These are phyloP conservation scores for Knipowitschia caucasica DNA, from an alignment of 2,797 vertebrate genomes.

Conservation along the genomic window DNA sequence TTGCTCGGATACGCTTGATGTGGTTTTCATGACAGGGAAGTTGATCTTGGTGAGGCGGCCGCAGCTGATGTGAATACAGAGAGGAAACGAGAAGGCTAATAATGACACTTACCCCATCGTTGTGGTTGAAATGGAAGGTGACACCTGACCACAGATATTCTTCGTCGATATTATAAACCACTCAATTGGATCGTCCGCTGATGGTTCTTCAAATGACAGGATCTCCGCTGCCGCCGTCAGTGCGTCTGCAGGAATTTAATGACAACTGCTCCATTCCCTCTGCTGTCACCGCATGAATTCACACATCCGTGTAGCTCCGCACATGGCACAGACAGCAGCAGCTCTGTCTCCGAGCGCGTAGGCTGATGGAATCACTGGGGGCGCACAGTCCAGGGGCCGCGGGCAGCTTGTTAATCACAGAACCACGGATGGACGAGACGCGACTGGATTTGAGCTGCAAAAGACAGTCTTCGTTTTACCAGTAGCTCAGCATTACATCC, in stretches of 20 bases:
- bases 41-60: slow-evolving; percentile 37
- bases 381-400: slow-evolving; percentile 33
- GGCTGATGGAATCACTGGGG: slow-evolving; percentile 33
- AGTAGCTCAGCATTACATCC: slow-evolving; percentile 57
- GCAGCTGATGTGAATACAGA: slow-evolving; percentile 39
- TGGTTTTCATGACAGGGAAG: slow-evolving; percentile 44
- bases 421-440: slow-evolving; percentile 61
- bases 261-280: slow-evolving; percentile 63
- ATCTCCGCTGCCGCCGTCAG: slow-evolving; percentile 50
- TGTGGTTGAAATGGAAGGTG: slow-evolving; percentile 53
- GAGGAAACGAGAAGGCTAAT: slow-evolving; percentile 26
- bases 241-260: slow-evolving; percentile 67
- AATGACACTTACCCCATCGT: slow-evolving; percentile 73
- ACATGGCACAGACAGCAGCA: slow-evolving; percentile 52
- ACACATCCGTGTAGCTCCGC: slow-evolving; percentile 56
- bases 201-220: slow-evolving; percentile 56
- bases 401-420: slow-evolving; percentile 46
- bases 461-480: slow-evolving; percentile 64
- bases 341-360: slow-evolving; percentile 23
- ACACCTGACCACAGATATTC: slow-evolving; percentile 45
- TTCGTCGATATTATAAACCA: slow-evolving; percentile 32
- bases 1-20: slow-evolving; percentile 19
- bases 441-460: slow-evolving; percentile 39
- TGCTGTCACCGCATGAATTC: slow-evolving; percentile 59
- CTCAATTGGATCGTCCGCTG: slow-evolving; percentile 51